Base-by-base conservation (phyloP, 2,113 vertebrate genomes). In the Petrocephalus zakoni region DNA sequence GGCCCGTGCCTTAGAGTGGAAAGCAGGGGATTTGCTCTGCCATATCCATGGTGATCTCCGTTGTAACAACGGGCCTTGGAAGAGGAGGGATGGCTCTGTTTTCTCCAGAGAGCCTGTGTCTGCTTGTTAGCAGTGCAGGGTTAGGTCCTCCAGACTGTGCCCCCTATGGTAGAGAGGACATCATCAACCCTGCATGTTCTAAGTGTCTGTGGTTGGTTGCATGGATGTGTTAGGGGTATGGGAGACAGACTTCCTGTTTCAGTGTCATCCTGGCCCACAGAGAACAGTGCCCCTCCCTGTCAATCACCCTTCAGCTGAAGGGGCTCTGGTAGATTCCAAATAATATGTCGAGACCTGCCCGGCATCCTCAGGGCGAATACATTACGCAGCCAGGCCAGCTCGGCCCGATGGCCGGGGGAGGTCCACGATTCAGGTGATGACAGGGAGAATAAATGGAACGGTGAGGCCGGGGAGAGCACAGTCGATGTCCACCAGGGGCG, bases 11-110 rank as follows among this genome's bases (percentile, higher is more conserved):
- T 91, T 88, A 86, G 85, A 90, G 88, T 88, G 86, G 89, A 89
- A 55, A 75, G 37, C 84, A 47, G 75, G 89, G 88, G 78, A 89
- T 34, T 87, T 82, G 87, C 89, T 91, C 90, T 90, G 81, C 91
- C 90, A 7, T 56, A 89, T 91, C 89, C 89, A 88, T 88, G 91
- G 90, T 90, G 91, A 93, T 92, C 91, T 93, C 88, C 68, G 3
- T 75, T 90, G 90, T 87, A 88, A 91, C 91, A 89, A 92, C 91
- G 34, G 29, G 5, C 0, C 7, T 46, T 5, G 37, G 92, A 82
- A 83, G 87, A 87, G 0, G 64, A 89, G 34, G 91, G 89, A 88
- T 84, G 91, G 89, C 89, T 93, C 83, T 91, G 88, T 90, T 93
- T 78, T 90, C 91, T 89, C 25, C 53, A 81, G 90, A 91, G 88